Base-by-base conservation (phyloP, 2,888 invertebrate species). In the Drosophila prolongata region DNA sequence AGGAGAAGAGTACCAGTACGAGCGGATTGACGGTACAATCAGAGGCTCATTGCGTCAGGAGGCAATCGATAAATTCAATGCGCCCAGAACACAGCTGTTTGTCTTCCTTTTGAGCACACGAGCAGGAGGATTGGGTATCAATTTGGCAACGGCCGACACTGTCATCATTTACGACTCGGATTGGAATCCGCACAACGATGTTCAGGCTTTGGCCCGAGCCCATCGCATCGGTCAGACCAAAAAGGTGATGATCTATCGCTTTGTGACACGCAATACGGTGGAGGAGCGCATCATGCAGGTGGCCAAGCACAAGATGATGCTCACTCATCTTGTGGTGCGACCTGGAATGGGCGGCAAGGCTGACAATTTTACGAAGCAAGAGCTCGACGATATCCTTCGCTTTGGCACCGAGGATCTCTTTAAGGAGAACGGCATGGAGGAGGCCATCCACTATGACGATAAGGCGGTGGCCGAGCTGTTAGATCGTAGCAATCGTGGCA, bases 111-210 rank as follows among this genome's bases (percentile, higher is more conserved):
- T 47, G 9, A 47, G 47, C 47, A 47, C 47, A 14, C 27, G 47
- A 2, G 47, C 30, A 30, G 47, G 30, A 10, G 47, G 47, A 6
- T 30, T 47, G 30, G 47, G 47, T 30, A 47, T 47, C 1, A 47
- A 47, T 10, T 30, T 47, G 14, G 47, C 47, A 5, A 47, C 47
- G 6, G 47, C 47, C 30, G 47, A 47, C 27, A 47, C 47, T 1
- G 47, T 47, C 47, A 47, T 47, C 8, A 14, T 47, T 10, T 47
- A 14, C 14, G 47, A 47, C 14, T 47, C 47, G 1, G 47, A 47
- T 30, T 47, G 47, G 47, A 47, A 47, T 30, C 47, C 47, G 14
- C 47, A 47, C 27, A 46, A 46, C 47, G 47, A 47, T 30, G n/a
- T 47, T 47, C 47, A 47, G 30, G 47, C 47, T 10, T 14, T 47